phyloP scores from a whole-genome alignment of 2,113 vertebrate genomes.

The Cacatua alba region DNA sequence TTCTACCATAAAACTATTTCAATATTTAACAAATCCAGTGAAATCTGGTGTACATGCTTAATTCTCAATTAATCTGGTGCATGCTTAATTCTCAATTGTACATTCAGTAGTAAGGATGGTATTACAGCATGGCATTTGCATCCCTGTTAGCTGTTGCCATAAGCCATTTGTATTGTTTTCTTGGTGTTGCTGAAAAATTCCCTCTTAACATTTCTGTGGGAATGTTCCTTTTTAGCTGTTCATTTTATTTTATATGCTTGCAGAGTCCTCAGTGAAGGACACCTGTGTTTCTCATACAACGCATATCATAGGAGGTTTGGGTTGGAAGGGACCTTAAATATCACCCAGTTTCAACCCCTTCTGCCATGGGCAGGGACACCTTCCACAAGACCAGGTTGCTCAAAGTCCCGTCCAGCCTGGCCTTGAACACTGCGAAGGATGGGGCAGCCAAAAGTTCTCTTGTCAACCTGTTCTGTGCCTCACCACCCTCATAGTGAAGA shows the following conservation, averaged over 20 bases:
- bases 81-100: not conserved
- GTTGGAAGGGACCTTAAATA: not conserved
- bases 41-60: not conserved
- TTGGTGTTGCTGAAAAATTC: not conserved
- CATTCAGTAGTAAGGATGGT: not conserved
- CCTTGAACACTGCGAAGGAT: not conserved
- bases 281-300: not conserved
- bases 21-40: not conserved
- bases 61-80: not conserved
- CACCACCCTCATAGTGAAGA: fast-evolving
- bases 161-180: not conserved
- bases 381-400: fast-evolving
- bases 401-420: fast-evolving
- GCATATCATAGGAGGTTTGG: not conserved
- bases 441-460: not conserved
- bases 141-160: not conserved
- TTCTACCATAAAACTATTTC: not conserved
- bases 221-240: not conserved
- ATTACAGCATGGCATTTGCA: not conserved
- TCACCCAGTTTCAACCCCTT: not conserved
- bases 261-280: not conserved
- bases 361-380: not conserved
- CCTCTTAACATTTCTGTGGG: not conserved
- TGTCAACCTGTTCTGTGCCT: not conserved
- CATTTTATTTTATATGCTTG: not conserved